These are phyloP conservation scores for Leucopsar rothschildi DNA, from an alignment of 2,113 vertebrate genomes.

Conservation along the genomic window DNA sequence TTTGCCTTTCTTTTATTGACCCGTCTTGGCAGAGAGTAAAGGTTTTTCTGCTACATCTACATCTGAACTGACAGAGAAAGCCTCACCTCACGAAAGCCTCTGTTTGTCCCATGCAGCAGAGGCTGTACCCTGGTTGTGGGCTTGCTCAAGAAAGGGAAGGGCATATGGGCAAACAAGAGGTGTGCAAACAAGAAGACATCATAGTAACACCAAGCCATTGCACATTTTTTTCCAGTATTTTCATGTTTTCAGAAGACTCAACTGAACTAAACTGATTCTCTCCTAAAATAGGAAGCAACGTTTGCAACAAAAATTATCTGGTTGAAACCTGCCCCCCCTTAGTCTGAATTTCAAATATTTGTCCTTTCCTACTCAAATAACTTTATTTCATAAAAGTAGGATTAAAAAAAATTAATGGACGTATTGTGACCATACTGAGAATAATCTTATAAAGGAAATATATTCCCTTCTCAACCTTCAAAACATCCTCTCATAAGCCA, in stretches of 20 bases:
- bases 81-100: not conserved
- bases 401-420: not conserved
- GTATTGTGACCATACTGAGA: not conserved
- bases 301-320: not conserved
- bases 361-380: not conserved
- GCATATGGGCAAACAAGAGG: not conserved
- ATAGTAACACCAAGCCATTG: rapidly evolving
- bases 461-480: not conserved
- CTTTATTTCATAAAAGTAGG: not conserved
- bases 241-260: not conserved
- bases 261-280: not conserved
- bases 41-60: not conserved
- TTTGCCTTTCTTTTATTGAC: not conserved
- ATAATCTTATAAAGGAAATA: not conserved
- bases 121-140: not conserved
- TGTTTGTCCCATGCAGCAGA: not conserved
- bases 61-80: not conserved
- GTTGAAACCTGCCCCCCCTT: not conserved
- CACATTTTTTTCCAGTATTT: not conserved
- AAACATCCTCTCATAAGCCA: not conserved
- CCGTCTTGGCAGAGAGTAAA: not conserved
- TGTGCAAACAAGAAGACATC: not conserved
- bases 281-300: not conserved
- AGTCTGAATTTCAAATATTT: not conserved
- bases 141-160: not conserved